Evolutionary conservation across 2,797 vertebrate genomes (phyloP), one percentile per base, ranked within the genome.

Genomic region (Gila robusta): DNA sequence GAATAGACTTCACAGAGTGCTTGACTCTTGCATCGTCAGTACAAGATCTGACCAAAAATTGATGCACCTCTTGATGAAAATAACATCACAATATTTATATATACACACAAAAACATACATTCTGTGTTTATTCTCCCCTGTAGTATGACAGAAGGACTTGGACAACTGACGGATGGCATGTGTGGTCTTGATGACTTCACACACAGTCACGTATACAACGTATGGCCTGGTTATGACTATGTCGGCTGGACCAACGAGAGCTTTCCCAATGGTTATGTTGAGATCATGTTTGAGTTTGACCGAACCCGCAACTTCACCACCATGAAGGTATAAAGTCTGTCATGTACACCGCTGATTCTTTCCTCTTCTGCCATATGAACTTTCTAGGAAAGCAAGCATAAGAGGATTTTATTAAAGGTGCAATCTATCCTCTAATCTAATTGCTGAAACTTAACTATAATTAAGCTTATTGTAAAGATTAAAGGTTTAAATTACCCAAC

Each of bases 241-340:
- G 97, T 99, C 69, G 98, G 98, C 78, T 99, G 98, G 98, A 96
- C 93, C 90, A 99, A 99, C 0, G 97, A 98, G 89, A 99, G 97
- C 73, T 96, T 96, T 2, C 78, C 95, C 0, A 92, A 91, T 0
- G 97, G 97, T 92, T 98, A 95, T 12, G 95, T 99, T 17, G 98
- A 99, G 93, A 98, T 99, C 88, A 97, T 97, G 94, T 99, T 99
- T 16, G 98, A 99, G 92, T 99, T 99, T 0, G 98, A 99, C 92
- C 97, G 97, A 73, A 95, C 94, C 86, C 94, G 98, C 91, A 99
- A 99, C 93, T 99, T 99, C 91, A 99, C 98, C 0, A 96, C 97
- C 41, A 99, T 99, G 98, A 99, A 99, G 97, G 98, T 85, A 47
- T 49, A n/a, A 28, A 70, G 11, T 49, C 32, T 79, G 4, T 41